Evolutionary conservation across 2,113 vertebrate species (phyloP), one percentile per base, ranked within the genome.

Genomic region (Colius striatus): DNA sequence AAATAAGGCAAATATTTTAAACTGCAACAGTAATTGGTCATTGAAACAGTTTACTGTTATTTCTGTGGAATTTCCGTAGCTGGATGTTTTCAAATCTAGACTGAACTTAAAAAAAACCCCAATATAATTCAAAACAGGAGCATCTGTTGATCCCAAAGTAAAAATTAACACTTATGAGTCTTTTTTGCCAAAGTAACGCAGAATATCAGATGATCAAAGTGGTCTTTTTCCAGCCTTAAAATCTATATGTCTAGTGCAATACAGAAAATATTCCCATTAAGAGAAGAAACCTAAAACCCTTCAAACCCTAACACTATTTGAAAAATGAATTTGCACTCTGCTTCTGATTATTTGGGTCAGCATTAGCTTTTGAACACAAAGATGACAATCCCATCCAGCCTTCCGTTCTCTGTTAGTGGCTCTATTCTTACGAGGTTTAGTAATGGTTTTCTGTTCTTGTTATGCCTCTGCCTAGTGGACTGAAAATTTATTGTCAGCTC

Each of bases 261-360:
- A 68, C 27, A 62, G 63, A 87, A 87, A 75, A 89, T 66, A 34
- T n/a, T 65, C 36, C 36, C n/a, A 60, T 67, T 80, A 66, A 88
- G 60, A 72, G 54, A 61, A 74, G 27, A 45, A 89, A 91, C 58
- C 91, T 92, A 87, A 90, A 94, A 41, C 80, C 10, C 60, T 95
- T 92, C 21, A 94, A 87, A 90, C 48, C 19, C 73, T 90, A 70
- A 65, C 50, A 43, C 51, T 82, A 51, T 87, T 91, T 13, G 9
- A 96, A 97, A 96, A 92, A 60, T 84, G 94, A 91, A 91, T 97
- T 93, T 95, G 58, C 71, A 93, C 71, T 54, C 91, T 57, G 76
- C 34, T 79, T 92, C 88, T 94, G 80, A 74, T 67, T 96, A 87
- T 94, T 93, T 94, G 47, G 43, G 43, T 63, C 68, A 77, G n/a